A percentile compares a stretch with the other conserved stretches of the same genome.
Conservation (phyloP, 2,797 vertebrate genomes). For the Florisuga fusca region DNA sequence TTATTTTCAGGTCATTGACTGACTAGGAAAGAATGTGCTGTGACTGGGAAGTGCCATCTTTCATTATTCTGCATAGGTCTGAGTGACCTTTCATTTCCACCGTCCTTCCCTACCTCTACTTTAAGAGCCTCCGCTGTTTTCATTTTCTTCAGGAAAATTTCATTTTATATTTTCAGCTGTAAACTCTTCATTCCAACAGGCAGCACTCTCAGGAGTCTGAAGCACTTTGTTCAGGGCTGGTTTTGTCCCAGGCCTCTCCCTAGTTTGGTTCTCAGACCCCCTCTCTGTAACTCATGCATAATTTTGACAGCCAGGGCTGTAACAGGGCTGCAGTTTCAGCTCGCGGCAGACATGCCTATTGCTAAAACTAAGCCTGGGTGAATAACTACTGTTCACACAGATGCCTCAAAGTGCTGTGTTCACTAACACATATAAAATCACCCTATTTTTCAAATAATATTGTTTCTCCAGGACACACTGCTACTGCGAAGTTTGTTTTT, state of each 20-base stretch:
- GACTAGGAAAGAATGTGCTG: conserved; percentile 13
- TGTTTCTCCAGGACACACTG: background rate
- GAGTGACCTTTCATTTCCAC: conserved; percentile 13
- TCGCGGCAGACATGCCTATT: background rate
- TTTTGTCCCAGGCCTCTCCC: background rate
- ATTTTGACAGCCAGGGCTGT: background rate
- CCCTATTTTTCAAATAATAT: background rate
- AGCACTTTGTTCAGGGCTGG: background rate
- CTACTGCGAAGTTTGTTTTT: background rate
- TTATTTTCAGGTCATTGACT: conserved; percentile 43
- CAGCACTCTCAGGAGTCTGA: background rate
- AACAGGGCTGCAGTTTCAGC: background rate
- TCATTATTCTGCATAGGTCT: conserved; percentile 5
- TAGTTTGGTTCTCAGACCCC: background rate
- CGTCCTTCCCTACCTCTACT: background rate
- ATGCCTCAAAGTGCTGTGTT: background rate
- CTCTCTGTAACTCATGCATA: background rate
- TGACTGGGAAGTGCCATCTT: background rate
- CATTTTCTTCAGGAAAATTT: background rate
- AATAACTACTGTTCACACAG: background rate
- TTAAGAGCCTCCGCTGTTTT: background rate
- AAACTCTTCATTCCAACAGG: background rate
- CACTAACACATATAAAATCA: background rate
- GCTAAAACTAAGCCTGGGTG: background rate
- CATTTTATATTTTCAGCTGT: background rate